Conservation (phyloP, 2,888 invertebrate genomes). For the Platerodrilus igneus region DNA sequence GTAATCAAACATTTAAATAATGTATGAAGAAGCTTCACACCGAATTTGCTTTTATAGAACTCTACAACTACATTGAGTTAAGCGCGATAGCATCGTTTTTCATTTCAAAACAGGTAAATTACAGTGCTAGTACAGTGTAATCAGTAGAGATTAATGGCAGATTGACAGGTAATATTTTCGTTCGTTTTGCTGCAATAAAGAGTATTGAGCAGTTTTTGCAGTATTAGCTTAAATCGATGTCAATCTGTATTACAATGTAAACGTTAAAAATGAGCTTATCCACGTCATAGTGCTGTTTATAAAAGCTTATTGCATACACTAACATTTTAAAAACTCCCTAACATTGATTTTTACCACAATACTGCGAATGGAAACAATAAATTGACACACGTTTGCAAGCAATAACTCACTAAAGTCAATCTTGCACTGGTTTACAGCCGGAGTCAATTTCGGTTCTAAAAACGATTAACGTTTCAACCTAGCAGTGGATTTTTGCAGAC, state of each 20-base stretch:
- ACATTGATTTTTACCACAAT: conserved; percentile 32
- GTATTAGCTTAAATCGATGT: conserved; percentile 31
- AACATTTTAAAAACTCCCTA: conserved; percentile 38
- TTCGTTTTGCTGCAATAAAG: conserved; percentile 28
- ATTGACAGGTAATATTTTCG: conserved; percentile 24
- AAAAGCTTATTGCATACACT: conserved; percentile 42
- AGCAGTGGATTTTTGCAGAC: too few relatives aligned
- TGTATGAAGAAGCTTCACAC: too few relatives aligned
- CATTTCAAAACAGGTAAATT: conserved; percentile 13
- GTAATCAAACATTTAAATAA: too few relatives aligned
- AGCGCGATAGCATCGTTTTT: too few relatives aligned
- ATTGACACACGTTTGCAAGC: too few relatives aligned
- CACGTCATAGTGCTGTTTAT: conserved; percentile 23
- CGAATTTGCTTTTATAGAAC: too few relatives aligned
- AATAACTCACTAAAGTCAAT: too few relatives aligned
- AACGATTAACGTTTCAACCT: too few relatives aligned
- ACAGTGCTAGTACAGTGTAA: conserved; percentile 15
- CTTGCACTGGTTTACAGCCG: too few relatives aligned
- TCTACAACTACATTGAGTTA: too few relatives aligned
- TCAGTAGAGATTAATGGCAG: conserved; percentile 17
- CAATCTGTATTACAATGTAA: conserved; percentile 35
- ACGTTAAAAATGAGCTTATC: conserved; percentile 36
- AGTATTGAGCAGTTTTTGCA: conserved; percentile 29
- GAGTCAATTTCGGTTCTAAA: too few relatives aligned
- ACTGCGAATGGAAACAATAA: conserved; percentile 21